Evolutionary conservation across 2,888 invertebrate genomes (phyloP), one percentile per base, ranked within the genome.

Genomic region (Tinea semifulvella): DNA sequence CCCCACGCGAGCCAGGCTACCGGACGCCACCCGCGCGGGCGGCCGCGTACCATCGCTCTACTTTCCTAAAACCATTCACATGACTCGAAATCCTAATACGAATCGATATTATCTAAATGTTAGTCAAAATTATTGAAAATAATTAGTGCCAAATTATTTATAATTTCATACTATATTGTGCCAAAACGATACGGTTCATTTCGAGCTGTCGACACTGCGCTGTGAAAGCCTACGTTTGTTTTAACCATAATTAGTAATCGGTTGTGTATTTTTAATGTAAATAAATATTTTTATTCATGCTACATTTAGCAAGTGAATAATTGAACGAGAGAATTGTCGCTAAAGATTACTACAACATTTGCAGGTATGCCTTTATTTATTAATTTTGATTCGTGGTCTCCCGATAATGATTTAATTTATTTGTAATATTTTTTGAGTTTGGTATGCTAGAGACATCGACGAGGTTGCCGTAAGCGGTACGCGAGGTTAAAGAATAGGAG

Each of bases 21-120:
- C 22, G 53, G 56, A 56, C 59, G 60, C 64, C 67, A 57, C 52
- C n/a, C 64, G 60, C 61, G 63, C 64, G 68, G 61, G 58, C 65
- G 73, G 68, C 62, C 68, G 71, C 56, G 50, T 14, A 31, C 56
- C 47, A 50, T 49, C 57, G 55, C 56, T 58, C 55, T 51, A 55
- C 50, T 49, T 50, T 22, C 49, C 36, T 16, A 27, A 40, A 40
- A 18, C 7, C 20, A 14, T 5, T 11, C 11, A 18, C 35, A 38
- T 40, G 35, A 45, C 25, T 28, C 39, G 36, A 26, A 31, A 42
- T 10, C 44, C 46, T 46, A 39, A 44, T 27, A 16, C 44, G 43
- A 50, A 48, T 50, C 50, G 46, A 56, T 48, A 43, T 19, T 28
- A 43, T 43, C 16, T 13, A 35, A 20, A 38, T n/a, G 22, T 20